Conservation (phyloP, 2,888 invertebrate genomes). For the Poecilobothrus nobilitatus region DNA sequence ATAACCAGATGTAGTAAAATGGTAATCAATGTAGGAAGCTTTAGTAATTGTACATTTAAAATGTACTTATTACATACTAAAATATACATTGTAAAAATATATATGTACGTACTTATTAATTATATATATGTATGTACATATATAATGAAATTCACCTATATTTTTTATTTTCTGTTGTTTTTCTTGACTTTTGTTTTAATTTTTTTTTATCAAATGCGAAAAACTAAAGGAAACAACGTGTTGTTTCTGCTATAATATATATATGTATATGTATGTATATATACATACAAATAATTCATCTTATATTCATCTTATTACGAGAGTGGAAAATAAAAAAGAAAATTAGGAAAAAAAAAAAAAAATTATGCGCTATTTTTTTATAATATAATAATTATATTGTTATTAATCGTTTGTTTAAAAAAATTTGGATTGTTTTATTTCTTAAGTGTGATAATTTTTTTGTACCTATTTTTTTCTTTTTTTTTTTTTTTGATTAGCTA, state of each 20-base stretch:
- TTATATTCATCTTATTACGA: too few relatives aligned
- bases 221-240: conserved; percentile 2
- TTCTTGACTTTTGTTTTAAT: background rate
- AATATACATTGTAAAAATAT: background rate
- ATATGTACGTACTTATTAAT: background rate
- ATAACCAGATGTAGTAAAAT: background rate
- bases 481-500: too few relatives aligned
- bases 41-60: background rate
- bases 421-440: background rate
- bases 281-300: too few relatives aligned
- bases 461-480: background rate
- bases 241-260: background rate
- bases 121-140: background rate
- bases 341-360: too few relatives aligned
- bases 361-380: background rate
- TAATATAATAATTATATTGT: background rate
- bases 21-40: conserved; percentile 4
- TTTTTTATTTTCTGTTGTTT: background rate
- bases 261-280: too few relatives aligned
- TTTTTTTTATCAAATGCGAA: conserved; percentile 1
- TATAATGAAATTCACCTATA: background rate
- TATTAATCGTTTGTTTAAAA: background rate
- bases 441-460: background rate
- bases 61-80: background rate
- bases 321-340: too few relatives aligned